Percentiles rank a stretch among this genome's conserved stretches.
These are phyloP conservation scores for Rhagoletis pomonella DNA, from an alignment of 1,140 invertebrate species.

Conservation along the genomic window DNA sequence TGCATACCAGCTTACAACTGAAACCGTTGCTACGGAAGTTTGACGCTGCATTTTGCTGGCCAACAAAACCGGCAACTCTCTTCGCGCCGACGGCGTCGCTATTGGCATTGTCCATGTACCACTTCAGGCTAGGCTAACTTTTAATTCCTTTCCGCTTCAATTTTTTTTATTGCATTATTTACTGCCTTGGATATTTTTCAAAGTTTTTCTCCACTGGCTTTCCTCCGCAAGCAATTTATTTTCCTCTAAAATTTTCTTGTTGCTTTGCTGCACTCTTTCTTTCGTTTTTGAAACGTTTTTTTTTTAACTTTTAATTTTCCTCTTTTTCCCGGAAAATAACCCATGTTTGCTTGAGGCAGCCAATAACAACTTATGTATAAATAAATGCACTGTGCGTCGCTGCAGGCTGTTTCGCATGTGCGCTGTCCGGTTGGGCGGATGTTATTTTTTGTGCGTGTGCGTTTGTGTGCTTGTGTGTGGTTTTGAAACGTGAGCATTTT, in stretches of 20 bases:
- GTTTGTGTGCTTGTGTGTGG: not conserved
- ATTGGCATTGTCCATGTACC: not conserved
- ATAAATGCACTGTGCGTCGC: not conserved
- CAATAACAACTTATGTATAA: constrained; percentile 2
- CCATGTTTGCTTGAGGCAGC: not conserved
- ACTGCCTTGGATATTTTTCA: constrained; percentile 23
- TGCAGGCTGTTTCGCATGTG: not conserved
- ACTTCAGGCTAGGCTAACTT: not conserved
- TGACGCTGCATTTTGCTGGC: constrained; percentile 21
- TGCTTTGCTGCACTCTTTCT: not conserved
- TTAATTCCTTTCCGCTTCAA: constrained; percentile 39
- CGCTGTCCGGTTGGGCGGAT: not conserved
- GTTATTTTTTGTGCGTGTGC: not conserved
- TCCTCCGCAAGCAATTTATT: constrained; percentile 23
- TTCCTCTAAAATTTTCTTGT: not conserved
- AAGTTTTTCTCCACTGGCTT: not conserved
- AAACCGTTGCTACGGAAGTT: constrained; percentile 29
- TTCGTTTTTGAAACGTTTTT: not conserved
- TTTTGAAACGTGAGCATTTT: constrained; percentile 50
- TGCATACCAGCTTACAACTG: not conserved
- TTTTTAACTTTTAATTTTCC: not conserved
- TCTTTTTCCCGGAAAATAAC: constrained; percentile 24
- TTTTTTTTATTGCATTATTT: constrained; percentile 39
- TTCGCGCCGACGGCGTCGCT: not conserved
- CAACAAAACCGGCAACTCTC: constrained; percentile 14